Conservation (phyloP, 2,797 vertebrate species). For the Borostomias antarcticus region DNA sequence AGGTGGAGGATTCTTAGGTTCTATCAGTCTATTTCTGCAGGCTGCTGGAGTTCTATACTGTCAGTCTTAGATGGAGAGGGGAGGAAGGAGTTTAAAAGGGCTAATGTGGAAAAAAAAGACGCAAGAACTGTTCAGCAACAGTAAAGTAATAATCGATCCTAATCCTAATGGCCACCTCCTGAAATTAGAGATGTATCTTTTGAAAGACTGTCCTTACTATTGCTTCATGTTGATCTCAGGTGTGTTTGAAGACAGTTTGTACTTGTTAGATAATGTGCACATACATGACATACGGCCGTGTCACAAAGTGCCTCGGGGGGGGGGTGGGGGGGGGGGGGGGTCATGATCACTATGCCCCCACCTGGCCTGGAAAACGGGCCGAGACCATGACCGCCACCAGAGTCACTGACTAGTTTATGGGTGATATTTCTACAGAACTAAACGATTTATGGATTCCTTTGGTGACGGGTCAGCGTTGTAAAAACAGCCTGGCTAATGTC, state of each 20-base stretch:
- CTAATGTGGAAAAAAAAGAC: slow-evolving; percentile 78
- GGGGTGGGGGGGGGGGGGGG: slow-evolving; percentile 43
- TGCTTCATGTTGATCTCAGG: slow-evolving; percentile 76
- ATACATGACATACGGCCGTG: slow-evolving; percentile 65
- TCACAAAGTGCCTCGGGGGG: slow-evolving; percentile 81
- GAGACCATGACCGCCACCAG: slow-evolving; percentile 61
- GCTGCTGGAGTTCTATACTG: slow-evolving; percentile 59
- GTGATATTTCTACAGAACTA: slow-evolving; percentile 26
- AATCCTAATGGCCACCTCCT: slow-evolving; percentile 56
- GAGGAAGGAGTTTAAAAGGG: slow-evolving; percentile 76
- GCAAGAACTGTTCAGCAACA: slow-evolving; percentile 58
- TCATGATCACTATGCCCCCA: slow-evolving; percentile 28
- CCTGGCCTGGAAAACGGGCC: slow-evolving; percentile 68
- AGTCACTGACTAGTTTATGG: slow-evolving; percentile 39
- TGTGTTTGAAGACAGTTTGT: slow-evolving; percentile 61
- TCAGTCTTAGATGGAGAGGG: slow-evolving; percentile 61
- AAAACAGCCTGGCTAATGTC: slow-evolving; percentile 13
- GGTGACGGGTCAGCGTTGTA: neutral
- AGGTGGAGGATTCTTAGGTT: slow-evolving; percentile 77
- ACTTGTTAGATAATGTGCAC: slow-evolving; percentile 67
- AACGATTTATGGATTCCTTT: slow-evolving; percentile 4
- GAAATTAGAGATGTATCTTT: slow-evolving; percentile 43
- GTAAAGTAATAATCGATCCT: slow-evolving; percentile 70
- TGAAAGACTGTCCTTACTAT: slow-evolving; percentile 50
- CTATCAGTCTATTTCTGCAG: slow-evolving; percentile 62